Percentiles rank a stretch among this genome's conserved stretches.
Evolutionary conservation across 2,797 vertebrate genomes (phyloP).

Genomic region (Neosalanx taihuensis): DNA sequence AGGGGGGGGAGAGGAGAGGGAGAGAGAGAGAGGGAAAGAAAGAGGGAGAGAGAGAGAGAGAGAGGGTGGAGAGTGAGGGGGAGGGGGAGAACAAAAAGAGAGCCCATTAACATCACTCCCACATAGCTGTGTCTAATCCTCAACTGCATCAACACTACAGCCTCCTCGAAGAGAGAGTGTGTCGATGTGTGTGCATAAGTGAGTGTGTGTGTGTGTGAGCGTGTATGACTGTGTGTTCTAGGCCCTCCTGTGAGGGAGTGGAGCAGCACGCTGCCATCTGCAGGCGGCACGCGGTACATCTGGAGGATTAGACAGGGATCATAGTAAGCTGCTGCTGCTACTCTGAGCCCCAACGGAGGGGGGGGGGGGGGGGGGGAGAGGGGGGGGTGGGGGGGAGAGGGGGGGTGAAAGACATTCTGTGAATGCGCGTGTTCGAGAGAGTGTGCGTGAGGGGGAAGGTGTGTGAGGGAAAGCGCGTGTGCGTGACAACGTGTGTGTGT

Average conservation of each 20-base stretch:
- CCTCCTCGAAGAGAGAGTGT: constrained; percentile 14
- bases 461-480: not conserved
- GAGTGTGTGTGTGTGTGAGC: constrained; percentile 7
- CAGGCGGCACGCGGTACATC: constrained; percentile 48
- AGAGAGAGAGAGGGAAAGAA: constrained; percentile 17
- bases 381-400: too few relatives aligned
- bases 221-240: not conserved
- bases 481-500: not conserved
- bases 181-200: not conserved
- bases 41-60: constrained; percentile 11
- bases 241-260: constrained; percentile 14
- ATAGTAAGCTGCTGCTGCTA: constrained; percentile 42
- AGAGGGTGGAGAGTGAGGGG: constrained; percentile 13
- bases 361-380: too few relatives aligned
- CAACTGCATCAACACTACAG: constrained; percentile 4
- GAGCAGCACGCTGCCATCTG: constrained; percentile 45
- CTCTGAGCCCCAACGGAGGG: constrained; percentile 27
- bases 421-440: not conserved
- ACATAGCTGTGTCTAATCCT: constrained; percentile 19
- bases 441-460: not conserved
- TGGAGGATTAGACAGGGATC: constrained; percentile 43
- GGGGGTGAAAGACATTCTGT: not conserved
- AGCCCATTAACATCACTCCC: constrained; percentile 3
- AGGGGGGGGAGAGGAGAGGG: constrained; percentile 2
- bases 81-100: constrained; percentile 7